Conservation (phyloP, 2,113 vertebrate genomes). For the Hymenochirus boettgeri region DNA sequence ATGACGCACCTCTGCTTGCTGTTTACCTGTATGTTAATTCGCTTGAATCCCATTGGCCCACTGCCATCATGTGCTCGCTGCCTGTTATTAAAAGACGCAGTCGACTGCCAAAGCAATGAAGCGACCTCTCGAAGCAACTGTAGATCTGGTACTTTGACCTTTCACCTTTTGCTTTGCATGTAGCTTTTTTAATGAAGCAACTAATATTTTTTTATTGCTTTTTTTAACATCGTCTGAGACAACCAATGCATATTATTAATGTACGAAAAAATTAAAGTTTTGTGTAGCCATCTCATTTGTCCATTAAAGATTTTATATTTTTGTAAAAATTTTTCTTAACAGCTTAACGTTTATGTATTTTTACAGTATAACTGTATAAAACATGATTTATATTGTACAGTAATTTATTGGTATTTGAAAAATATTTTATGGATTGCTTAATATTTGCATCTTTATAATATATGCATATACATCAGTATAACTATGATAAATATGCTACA, state of each 20-base stretch:
- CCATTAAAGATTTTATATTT: constrained; percentile 58
- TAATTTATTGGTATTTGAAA: constrained; percentile 7
- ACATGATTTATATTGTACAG: not conserved
- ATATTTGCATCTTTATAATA: not conserved
- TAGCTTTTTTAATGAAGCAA: constrained; percentile 95
- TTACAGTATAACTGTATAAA: not conserved
- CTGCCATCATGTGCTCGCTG: constrained; percentile 99
- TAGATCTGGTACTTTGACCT: constrained; percentile 99
- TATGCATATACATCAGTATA: not conserved
- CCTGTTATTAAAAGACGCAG: constrained; percentile 99
- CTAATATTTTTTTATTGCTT: constrained; percentile 81
- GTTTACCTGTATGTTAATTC: constrained; percentile 99
- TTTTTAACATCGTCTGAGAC: constrained; percentile 63
- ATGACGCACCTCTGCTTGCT: constrained; percentile 99
- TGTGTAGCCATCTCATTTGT: constrained; percentile 72
- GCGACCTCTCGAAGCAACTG: constrained; percentile 99
- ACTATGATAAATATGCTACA: not conserved
- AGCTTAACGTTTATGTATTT: not conserved
- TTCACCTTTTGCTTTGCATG: constrained; percentile 99
- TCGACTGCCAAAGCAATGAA: constrained; percentile 99
- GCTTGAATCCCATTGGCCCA: constrained; percentile 99
- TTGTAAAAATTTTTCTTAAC: constrained; percentile 33
- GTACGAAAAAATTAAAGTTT: constrained; percentile 55
- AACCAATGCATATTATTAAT: constrained; percentile 63
- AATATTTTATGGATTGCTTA: constrained; percentile 10